Conservation (phyloP, 2,797 vertebrate species). For the Danio albolineatus region DNA sequence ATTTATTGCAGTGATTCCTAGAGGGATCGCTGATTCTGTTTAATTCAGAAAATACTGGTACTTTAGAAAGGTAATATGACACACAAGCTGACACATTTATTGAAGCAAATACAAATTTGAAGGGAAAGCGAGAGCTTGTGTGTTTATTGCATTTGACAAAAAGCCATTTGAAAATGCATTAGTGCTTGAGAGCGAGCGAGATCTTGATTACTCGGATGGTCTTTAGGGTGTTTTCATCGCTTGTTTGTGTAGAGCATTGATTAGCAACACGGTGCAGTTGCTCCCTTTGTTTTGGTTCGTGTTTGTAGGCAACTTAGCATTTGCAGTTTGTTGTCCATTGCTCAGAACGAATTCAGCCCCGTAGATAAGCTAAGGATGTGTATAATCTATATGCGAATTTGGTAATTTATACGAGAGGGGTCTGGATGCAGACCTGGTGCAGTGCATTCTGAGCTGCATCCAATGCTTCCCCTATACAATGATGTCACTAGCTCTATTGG, state of each 20-base stretch:
- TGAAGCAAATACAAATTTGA: conserved; percentile 12
- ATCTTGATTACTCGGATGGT: conserved; percentile 26
- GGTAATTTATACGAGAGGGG: too few relatives aligned
- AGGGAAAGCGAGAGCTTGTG: conserved; percentile 9
- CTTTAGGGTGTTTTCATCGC: background rate
- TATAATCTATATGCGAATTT: background rate
- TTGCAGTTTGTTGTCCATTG: background rate
- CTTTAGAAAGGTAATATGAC: conserved; percentile 23
- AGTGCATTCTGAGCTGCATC: too few relatives aligned
- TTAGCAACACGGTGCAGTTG: background rate
- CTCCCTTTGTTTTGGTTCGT: background rate
- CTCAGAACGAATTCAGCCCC: background rate
- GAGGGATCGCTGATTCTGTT: conserved; percentile 22
- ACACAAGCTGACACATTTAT: conserved; percentile 6
- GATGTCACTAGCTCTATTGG: too few relatives aligned
- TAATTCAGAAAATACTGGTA: conserved; percentile 23
- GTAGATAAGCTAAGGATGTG: background rate
- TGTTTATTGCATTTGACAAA: conserved; percentile 34
- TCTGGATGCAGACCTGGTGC: too few relatives aligned
- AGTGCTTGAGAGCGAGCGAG: conserved; percentile 19
- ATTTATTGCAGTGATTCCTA: conserved; percentile 26
- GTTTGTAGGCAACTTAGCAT: background rate
- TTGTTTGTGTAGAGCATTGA: background rate
- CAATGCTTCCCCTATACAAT: too few relatives aligned
- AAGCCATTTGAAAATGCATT: conserved; percentile 25